These are phyloP conservation scores for Rhinichthys osculus DNA, from an alignment of 2,797 vertebrate species.

Conservation along the genomic window DNA sequence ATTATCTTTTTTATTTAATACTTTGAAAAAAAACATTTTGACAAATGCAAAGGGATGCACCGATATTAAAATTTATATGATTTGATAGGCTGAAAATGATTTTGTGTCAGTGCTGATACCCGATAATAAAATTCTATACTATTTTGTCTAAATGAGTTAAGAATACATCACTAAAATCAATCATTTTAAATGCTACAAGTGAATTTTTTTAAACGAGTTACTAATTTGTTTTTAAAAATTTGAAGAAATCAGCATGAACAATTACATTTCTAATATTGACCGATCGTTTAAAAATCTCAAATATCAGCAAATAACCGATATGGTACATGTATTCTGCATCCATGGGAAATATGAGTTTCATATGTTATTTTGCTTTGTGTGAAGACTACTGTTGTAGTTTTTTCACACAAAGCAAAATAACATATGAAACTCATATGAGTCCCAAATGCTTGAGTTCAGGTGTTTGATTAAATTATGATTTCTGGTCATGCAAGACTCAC, in stretches of 20 bases:
- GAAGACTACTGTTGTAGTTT: neutral
- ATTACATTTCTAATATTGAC: neutral
- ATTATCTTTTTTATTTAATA: no score
- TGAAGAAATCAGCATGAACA: neutral
- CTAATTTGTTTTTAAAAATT: no score
- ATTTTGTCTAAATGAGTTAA: neutral
- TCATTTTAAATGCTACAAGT: neutral
- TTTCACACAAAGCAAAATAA: neutral
- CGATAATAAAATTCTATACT: neutral
- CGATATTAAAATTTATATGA: neutral
- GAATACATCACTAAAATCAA: neutral
- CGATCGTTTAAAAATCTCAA: neutral
- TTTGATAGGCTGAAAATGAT: neutral
- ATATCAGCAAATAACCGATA: neutral
- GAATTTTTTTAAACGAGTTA: no score
- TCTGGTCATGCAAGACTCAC: slow-evolving; percentile 61
- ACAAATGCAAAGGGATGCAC: neutral
- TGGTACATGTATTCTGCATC: neutral
- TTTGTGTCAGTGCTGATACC: neutral
- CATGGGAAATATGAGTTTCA: neutral
- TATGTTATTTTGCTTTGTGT: no score
- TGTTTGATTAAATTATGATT: neutral
- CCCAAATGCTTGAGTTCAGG: neutral
- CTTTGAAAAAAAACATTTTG: neutral
- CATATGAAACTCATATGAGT: neutral